Conservation (phyloP, 1,140 invertebrate genomes). For the Doryteuthis pealeii region DNA sequence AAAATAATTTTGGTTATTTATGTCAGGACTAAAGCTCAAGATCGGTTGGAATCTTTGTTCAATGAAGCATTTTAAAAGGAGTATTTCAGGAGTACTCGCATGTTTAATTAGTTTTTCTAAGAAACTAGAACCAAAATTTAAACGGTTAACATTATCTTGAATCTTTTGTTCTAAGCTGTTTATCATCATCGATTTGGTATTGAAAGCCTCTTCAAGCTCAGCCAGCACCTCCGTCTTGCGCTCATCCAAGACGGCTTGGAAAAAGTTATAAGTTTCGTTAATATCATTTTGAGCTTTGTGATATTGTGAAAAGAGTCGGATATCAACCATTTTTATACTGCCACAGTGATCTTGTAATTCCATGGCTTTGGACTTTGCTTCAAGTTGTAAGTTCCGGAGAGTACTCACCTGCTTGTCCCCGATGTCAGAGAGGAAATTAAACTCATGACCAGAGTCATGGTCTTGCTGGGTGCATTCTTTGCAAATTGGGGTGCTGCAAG, state of each 20-base stretch:
- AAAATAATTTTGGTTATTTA: constrained; percentile 60
- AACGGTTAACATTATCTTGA: constrained; percentile 91
- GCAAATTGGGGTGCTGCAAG: constrained; percentile 86
- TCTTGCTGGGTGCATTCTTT: constrained; percentile 89
- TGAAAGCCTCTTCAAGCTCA: constrained; percentile 87
- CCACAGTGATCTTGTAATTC: constrained; percentile 83
- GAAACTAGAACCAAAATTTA: constrained; percentile 88
- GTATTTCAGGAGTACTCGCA: constrained; percentile 82
- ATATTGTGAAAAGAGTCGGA: constrained; percentile 82
- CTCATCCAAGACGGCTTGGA: constrained; percentile 91
- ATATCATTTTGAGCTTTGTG: constrained; percentile 74
- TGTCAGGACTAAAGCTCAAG: constrained; percentile 82
- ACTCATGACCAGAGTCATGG: constrained; percentile 85
- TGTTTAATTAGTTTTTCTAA: constrained; percentile 88
- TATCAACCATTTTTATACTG: constrained; percentile 74
- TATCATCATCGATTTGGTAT: constrained; percentile 81
- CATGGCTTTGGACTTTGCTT: constrained; percentile 79
- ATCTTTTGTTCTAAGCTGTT: constrained; percentile 86
- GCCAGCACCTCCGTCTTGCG: constrained; percentile 89
- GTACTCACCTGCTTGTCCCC: constrained; percentile 74
- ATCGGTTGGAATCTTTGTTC: constrained; percentile 86
- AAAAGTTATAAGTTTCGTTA: constrained; percentile 92
- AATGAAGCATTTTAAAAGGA: constrained; percentile 91
- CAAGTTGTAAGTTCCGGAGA: constrained; percentile 76
- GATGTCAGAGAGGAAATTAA: constrained; percentile 40